These are phyloP conservation scores for Baronia brevicornis DNA, from an alignment of 2,888 invertebrate species.

Conservation along the genomic window DNA sequence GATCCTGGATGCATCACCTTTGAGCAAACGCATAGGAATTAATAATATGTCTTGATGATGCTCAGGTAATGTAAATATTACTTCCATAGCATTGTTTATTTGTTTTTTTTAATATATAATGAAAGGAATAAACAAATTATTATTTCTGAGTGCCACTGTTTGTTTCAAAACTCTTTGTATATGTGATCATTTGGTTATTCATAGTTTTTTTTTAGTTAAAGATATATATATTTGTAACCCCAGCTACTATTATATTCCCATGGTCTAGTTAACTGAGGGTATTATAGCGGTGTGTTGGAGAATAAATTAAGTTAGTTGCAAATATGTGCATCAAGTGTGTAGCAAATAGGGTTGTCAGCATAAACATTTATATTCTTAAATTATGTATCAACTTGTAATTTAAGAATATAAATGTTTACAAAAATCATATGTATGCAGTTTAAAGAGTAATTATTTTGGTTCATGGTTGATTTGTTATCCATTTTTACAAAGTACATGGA, in stretches of 20 bases:
- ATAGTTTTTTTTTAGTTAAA: constrained; percentile 43
- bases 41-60: constrained; percentile 66
- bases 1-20: constrained; percentile 61
- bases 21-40: constrained; percentile 55
- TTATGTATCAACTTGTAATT: too few relatives aligned
- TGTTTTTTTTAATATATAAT: too few relatives aligned
- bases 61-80: constrained; percentile 32
- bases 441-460: too few relatives aligned
- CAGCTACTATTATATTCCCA: constrained; percentile 28
- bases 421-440: too few relatives aligned
- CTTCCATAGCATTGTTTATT: too few relatives aligned
- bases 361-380: too few relatives aligned
- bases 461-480: too few relatives aligned
- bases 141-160: constrained; percentile 63
- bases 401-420: too few relatives aligned
- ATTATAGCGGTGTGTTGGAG: constrained; percentile 51
- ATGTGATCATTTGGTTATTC: constrained; percentile 53
- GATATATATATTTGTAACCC: constrained; percentile 19
- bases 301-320: constrained; percentile 58
- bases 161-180: constrained; percentile 50
- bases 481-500: too few relatives aligned
- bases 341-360: constrained; percentile 41
- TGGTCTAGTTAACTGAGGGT: constrained; percentile 37
- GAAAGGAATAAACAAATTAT: too few relatives aligned
- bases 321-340: constrained; percentile 57